Evolutionary conservation across 2,888 invertebrate genomes (phyloP).

Genomic region (Ormyrus thymus): DNA sequence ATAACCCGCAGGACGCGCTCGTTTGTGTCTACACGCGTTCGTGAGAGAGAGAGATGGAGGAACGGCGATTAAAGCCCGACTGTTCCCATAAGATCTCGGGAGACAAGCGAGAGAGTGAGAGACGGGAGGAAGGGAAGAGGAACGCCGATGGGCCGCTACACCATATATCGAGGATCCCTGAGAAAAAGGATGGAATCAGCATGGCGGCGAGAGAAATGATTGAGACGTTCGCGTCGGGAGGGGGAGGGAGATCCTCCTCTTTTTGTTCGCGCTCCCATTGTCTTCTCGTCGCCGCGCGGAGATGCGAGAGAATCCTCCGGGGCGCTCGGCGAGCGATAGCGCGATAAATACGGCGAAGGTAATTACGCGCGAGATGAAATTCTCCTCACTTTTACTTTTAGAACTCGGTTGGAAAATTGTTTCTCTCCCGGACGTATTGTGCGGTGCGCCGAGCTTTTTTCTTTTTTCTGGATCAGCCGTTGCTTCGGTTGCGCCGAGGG

Average conservation of each 20-base stretch:
- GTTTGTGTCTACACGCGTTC: neutral
- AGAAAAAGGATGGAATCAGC: constrained; percentile 23
- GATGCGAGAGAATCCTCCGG: constrained; percentile 13
- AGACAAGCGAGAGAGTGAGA: neutral
- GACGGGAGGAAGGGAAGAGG: constrained; percentile 25
- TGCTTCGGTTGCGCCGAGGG: neutral
- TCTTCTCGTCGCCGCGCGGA: neutral
- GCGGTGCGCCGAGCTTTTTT: constrained; percentile 21
- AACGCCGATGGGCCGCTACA: neutral
- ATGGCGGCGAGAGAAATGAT: constrained; percentile 4
- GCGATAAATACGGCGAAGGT: neutral
- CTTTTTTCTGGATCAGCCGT: constrained; percentile 4
- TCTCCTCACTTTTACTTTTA: too few species aligned
- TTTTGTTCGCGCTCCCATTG: neutral
- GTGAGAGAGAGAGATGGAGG: constrained; percentile 12
- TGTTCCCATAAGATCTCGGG: neutral
- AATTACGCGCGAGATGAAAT: too few species aligned
- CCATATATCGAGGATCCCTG: neutral
- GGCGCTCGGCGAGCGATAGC: neutral
- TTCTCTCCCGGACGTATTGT: neutral
- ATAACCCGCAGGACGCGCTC: too few species aligned
- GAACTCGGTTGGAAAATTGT: too few species aligned
- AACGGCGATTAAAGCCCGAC: constrained; percentile 19
- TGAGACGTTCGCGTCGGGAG: neutral
- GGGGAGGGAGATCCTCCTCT: neutral